These are phyloP conservation scores for Silurus lanzhouensis DNA, from an alignment of 2,797 vertebrate genomes.

Conservation along the genomic window DNA sequence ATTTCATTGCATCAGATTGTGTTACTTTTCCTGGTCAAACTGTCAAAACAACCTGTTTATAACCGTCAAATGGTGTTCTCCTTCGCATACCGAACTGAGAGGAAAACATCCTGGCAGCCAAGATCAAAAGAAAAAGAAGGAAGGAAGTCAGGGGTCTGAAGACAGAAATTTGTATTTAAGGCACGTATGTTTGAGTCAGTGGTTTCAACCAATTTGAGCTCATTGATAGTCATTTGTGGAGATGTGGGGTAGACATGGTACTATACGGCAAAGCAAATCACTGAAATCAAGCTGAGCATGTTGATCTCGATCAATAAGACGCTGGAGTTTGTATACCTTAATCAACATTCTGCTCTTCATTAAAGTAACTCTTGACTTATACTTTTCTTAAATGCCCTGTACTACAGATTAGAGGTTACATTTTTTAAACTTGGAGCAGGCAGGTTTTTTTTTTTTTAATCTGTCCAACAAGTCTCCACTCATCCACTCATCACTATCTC, in stretches of 20 bases:
- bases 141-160: slow-evolving; percentile 18
- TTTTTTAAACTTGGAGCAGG: not conserved
- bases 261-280: not conserved
- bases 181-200: not conserved
- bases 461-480: not conserved
- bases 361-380: not conserved
- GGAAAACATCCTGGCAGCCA: slow-evolving; percentile 40
- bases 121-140: not conserved
- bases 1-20: slow-evolving; percentile 11
- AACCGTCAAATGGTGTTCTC: slow-evolving; percentile 22
- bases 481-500: not conserved
- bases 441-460: not conserved
- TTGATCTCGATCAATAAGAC: not conserved
- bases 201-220: not conserved
- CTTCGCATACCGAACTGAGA: not conserved
- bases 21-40: slow-evolving; percentile 34
- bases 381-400: not conserved
- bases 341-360: not conserved
- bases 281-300: not conserved
- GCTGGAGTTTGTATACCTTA: not conserved
- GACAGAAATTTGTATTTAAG: slow-evolving; percentile 1
- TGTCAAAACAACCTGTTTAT: slow-evolving; percentile 46
- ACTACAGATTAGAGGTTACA: not conserved
- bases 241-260: not conserved
- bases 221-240: not conserved